Percentiles rank a stretch among this genome's conserved stretches.
phyloP scores from a whole-genome alignment of 1,140 invertebrate species.

The Xylocopa sonorina region DNA sequence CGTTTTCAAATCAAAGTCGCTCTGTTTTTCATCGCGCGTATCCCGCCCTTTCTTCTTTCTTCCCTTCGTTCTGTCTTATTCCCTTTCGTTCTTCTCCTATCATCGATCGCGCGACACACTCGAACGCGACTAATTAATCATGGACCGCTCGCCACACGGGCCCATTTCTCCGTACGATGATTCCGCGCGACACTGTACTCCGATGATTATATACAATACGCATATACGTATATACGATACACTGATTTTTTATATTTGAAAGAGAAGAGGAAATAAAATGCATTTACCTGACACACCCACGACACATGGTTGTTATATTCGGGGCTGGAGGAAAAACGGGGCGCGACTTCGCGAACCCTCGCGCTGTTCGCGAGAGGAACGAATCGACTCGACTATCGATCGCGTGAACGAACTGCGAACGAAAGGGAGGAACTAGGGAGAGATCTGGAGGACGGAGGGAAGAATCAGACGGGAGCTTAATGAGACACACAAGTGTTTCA shows the following conservation, averaged over 20 bases:
- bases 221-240: background rate
- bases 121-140: constrained; percentile 48
- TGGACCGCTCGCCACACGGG: constrained; percentile 17
- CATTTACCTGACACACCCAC: constrained; percentile 40
- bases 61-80: background rate
- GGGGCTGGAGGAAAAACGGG: background rate
- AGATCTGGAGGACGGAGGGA: background rate
- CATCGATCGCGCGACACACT: constrained; percentile 5
- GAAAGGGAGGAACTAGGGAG: background rate
- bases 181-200: constrained; percentile 30
- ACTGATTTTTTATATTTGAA: constrained; percentile 41
- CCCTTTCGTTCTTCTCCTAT: background rate
- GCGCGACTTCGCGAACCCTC: too few relatives aligned
- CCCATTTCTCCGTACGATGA: constrained; percentile 24
- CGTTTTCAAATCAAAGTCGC: background rate
- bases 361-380: too few relatives aligned
- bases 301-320: constrained; percentile 47
- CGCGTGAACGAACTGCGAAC: background rate
- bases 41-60: background rate
- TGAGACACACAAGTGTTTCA: background rate
- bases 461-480: background rate
- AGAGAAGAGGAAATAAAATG: constrained; percentile 49
- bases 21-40: background rate
- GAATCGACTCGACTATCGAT: background rate
- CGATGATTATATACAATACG: constrained; percentile 25